A percentile compares a stretch with the other conserved stretches of the same genome.
Conservation (phyloP, 64 coral and sea anemone genomes). For the Pachyseris speciosa region DNA sequence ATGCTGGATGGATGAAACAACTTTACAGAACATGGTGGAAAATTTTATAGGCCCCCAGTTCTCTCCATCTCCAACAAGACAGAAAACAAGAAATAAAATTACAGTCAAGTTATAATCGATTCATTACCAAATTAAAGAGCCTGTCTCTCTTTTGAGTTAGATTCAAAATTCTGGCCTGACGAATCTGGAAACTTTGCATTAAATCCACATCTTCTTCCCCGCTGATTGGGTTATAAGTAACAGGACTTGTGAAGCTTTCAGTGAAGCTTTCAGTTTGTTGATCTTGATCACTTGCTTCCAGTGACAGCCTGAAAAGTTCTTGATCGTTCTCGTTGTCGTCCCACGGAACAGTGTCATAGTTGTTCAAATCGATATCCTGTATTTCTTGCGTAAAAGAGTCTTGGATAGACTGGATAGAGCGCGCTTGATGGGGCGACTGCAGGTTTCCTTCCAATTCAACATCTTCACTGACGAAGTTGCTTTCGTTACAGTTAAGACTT, state of each 20-base stretch:
- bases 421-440: background rate
- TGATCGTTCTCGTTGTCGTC: background rate
- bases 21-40: too few species aligned
- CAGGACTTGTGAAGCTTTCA: background rate
- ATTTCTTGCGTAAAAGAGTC: background rate
- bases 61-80: too few species aligned
- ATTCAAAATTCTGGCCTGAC: background rate
- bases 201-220: constrained; percentile 11
- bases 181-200: constrained; percentile 23
- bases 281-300: background rate
- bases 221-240: background rate
- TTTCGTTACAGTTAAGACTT: background rate
- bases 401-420: background rate
- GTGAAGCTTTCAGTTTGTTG: background rate
- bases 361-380: background rate
- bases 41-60: too few species aligned
- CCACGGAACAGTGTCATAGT: background rate
- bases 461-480: background rate
- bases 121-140: constrained; percentile 1
- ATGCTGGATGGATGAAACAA: too few species aligned
- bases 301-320: background rate
- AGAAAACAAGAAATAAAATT: background rate
- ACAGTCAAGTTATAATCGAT: background rate
- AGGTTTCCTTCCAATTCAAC: background rate
- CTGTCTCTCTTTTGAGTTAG: constrained; percentile 23